Conservation (phyloP, 2,113 vertebrate species). For the Sylvilagus bachmani region DNA sequence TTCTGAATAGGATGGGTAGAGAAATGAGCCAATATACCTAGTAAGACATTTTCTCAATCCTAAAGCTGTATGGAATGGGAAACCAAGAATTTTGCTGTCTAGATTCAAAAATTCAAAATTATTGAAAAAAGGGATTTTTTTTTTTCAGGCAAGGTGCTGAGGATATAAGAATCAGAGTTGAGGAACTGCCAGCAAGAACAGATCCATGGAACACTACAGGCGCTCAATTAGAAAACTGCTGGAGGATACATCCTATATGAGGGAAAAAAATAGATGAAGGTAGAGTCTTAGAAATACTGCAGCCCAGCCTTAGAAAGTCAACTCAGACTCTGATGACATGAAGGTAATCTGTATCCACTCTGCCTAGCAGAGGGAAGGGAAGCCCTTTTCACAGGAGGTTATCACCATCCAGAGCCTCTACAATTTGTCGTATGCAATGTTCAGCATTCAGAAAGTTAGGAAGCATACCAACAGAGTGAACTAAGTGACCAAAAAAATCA, state of each 20-base stretch:
- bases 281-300: slow-evolving; percentile 1
- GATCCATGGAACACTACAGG: background rate
- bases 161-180: background rate
- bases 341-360: background rate
- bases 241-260: background rate
- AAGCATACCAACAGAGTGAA: background rate
- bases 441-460: slow-evolving; percentile 4
- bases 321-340: background rate
- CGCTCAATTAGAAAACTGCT: background rate
- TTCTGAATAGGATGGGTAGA: background rate
- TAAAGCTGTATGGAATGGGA: background rate
- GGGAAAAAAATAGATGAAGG: background rate
- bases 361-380: background rate
- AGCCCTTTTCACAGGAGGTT: background rate
- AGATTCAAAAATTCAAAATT: background rate
- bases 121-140: background rate
- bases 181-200: background rate
- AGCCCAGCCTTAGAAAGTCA: background rate
- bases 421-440: background rate
- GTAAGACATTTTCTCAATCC: slow-evolving; percentile 39
- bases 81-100: background rate
- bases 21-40: background rate
- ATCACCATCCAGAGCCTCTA: background rate
- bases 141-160: background rate
- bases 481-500: slow-evolving; percentile 13